Evolutionary conservation across 2,113 vertebrate genomes (phyloP), one percentile per base, ranked within the genome.

Genomic region (Cairina moschata): DNA sequence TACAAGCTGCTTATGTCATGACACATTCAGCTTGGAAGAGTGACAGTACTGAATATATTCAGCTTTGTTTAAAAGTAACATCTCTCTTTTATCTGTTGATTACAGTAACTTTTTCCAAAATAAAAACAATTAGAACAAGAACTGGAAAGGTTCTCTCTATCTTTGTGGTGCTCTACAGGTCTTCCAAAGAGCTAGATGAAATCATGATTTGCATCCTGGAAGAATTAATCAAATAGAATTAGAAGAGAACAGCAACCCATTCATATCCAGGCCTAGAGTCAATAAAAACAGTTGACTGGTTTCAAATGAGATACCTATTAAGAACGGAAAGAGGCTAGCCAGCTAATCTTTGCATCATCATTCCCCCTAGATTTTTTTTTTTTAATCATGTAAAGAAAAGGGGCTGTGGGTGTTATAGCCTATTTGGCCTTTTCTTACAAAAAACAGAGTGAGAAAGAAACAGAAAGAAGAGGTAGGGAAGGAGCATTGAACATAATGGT

Each of bases 301-400:
- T 94, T 91, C 22, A 85, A 69, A 86, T 44, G 50, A 25, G 44
- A 71, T 2, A 5, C 62, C 89, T 88, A 54, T 84, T 44, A 95
- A 74, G 58, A 75, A 83, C 63, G 40, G n/a, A 40, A 93, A 50
- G 63, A 63, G 28, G n/a, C 21, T 18, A 80, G 38, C 66, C 7
- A 84, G 29, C 25, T 60, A 77, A 21, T 60, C 69, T 90, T 83
- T 14, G 4, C 25, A 62, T 52, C 25, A 16, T 11, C 72, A 42
- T 75, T 94, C 12, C 22, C 25, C 36, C 28, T 40, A 92, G n/a
- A 60, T n/a, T 36, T 83, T 55, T 77, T 18, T 46, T 65, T 17
- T 63, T 86, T 83, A 81, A 59, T 91, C 20, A 71, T 90, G 42
- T 55, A 65, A 92, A 54, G 21, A 90, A 90, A 93, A 88, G 28